phyloP scores from a whole-genome alignment of 92 coral and sea anemone species.

The Palythoa grandis region DNA sequence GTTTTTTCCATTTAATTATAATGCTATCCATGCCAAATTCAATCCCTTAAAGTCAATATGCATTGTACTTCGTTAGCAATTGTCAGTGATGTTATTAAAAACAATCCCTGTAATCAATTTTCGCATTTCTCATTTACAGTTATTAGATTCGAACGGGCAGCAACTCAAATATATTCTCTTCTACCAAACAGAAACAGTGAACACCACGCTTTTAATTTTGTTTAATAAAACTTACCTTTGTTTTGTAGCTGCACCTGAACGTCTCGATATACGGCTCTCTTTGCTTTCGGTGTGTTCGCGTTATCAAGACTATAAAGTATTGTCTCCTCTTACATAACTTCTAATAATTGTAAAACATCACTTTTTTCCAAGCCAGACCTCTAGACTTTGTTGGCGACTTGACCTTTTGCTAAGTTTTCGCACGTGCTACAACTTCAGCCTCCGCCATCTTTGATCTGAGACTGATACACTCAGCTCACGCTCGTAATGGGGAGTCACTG shows the following conservation, averaged over 20 bases:
- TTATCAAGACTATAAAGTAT: slow-evolving; percentile 33
- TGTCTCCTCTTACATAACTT: slow-evolving; percentile 60
- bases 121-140: not conserved
- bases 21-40: not conserved
- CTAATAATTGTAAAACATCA: slow-evolving; percentile 45
- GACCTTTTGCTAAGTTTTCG: not conserved
- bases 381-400: slow-evolving; percentile 26
- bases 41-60: not conserved
- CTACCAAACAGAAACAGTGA: no score
- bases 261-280: not conserved
- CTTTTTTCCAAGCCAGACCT: slow-evolving; percentile 54
- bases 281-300: slow-evolving; percentile 36
- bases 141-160: not conserved
- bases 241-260: slow-evolving; percentile 55
- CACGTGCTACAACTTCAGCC: not conserved
- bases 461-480: not conserved
- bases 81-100: not conserved
- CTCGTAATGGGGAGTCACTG: not conserved
- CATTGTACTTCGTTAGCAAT: not conserved
- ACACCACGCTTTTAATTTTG: no score
- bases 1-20: slow-evolving; percentile 36
- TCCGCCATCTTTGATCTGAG: slow-evolving; percentile 15
- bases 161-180: not conserved
- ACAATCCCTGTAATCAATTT: not conserved
- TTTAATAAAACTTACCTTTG: slow-evolving; percentile 37